A percentile compares a stretch with the other conserved stretches of the same genome.
Evolutionary conservation across 2,113 vertebrate genomes (phyloP).

Genomic region (Nothoprocta perdicaria): DNA sequence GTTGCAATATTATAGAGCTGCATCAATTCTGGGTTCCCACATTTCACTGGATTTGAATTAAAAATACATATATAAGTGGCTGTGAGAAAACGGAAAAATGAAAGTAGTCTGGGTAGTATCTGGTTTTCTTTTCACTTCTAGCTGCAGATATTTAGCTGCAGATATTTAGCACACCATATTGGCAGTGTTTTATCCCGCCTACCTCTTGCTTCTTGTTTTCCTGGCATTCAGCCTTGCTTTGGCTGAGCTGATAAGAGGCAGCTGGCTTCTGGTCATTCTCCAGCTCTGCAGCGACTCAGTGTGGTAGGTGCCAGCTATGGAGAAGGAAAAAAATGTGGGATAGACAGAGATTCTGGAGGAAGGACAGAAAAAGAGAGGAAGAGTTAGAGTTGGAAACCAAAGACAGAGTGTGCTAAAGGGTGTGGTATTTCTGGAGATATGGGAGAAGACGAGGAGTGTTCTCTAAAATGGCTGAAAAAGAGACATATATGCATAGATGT

Average conservation of each 20-base stretch:
- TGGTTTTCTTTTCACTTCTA: neutral
- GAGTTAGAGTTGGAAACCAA: neutral
- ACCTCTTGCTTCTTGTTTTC: constrained; percentile 54
- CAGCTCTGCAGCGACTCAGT: neutral
- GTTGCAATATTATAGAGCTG: neutral
- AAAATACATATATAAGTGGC: neutral
- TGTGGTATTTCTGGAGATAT: neutral
- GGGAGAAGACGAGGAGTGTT: neutral
- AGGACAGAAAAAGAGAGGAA: neutral
- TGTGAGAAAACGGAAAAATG: neutral
- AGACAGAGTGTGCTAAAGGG: neutral
- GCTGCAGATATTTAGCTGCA: neutral
- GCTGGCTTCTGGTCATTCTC: constrained; percentile 32
- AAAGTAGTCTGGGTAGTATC: neutral
- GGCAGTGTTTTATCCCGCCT: constrained; percentile 33
- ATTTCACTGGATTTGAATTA: neutral
- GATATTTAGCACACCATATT: neutral
- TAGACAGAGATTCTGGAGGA: neutral
- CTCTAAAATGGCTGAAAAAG: neutral
- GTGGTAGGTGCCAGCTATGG: neutral
- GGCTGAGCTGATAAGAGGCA: constrained; percentile 55
- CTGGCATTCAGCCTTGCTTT: constrained; percentile 50
- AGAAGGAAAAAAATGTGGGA: neutral
- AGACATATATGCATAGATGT: neutral
- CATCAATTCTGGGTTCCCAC: neutral